Conservation (phyloP, 2,888 invertebrate genomes). For the Rotaria macrura region DNA sequence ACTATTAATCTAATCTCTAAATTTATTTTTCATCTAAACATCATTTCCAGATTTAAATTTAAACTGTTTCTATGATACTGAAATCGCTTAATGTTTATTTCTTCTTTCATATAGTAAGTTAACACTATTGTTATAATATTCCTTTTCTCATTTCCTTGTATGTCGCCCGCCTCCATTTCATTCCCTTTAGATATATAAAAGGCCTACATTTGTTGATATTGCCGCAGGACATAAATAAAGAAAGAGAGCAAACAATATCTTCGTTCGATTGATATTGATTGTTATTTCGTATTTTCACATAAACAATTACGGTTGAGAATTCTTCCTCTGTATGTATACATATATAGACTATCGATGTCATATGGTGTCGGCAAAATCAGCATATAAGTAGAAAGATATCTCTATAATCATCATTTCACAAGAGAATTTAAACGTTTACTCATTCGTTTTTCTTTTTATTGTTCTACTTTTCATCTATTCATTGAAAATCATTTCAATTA, state of each 20-base stretch:
- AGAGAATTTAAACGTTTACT: not conserved
- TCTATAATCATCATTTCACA: not conserved
- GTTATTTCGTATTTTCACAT: not conserved
- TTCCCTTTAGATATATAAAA: conserved; percentile 6
- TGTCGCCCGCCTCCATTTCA: not conserved
- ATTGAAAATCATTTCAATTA: not conserved
- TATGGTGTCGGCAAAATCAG: not conserved
- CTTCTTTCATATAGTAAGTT: not conserved
- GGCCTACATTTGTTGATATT: not conserved
- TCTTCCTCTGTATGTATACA: not conserved
- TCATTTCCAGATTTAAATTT: not conserved
- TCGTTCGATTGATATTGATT: not conserved
- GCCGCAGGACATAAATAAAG: not conserved
- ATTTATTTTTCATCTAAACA: not conserved
- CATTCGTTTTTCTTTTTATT: not conserved
- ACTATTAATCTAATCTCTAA: not conserved
- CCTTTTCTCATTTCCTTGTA: not conserved
- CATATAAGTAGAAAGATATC: not conserved
- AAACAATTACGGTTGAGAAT: not conserved
- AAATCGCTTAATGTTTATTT: too few relatives aligned
- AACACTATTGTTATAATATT: not conserved
- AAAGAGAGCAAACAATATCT: not conserved
- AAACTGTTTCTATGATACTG: not conserved
- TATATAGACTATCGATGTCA: not conserved
- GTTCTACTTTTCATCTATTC: not conserved